Conservation (phyloP, 1,140 invertebrate species). For the Drosophila dunni region DNA sequence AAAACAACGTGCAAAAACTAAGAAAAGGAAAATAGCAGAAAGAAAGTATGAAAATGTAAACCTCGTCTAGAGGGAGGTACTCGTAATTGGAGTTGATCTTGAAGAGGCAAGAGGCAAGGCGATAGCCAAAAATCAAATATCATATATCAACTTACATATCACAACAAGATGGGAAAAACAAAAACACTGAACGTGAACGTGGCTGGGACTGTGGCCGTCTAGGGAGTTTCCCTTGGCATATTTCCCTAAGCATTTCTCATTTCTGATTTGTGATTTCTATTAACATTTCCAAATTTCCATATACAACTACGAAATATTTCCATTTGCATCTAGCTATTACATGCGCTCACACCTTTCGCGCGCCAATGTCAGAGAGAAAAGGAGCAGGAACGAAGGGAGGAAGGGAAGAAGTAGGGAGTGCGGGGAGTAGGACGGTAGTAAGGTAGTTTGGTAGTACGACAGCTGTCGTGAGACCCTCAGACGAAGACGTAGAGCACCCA, state of each 20-base stretch:
- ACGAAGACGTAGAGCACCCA: neutral
- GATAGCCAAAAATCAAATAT: conserved; percentile 74
- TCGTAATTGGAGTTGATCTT: conserved; percentile 61
- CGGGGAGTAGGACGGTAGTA: neutral
- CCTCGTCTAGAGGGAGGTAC: neutral
- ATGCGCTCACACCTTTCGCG: conserved; percentile 71
- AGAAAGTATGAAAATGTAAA: conserved; percentile 2
- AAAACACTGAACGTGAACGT: conserved; percentile 52
- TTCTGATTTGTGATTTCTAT: neutral
- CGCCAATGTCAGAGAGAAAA: conserved; percentile 7
- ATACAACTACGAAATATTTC: conserved; percentile 18
- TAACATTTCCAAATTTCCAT: conserved; percentile 18
- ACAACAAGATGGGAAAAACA: conserved; percentile 71
- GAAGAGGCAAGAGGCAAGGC: conserved; percentile 7
- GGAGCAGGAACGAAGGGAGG: conserved; percentile 2
- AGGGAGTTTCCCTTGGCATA: conserved; percentile 50
- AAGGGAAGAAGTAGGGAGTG: no score
- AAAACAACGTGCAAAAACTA: conserved; percentile 1
- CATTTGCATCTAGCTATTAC: conserved; percentile 61
- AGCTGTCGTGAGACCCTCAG: conserved; percentile 48
- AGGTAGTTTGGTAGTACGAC: conserved; percentile 24
- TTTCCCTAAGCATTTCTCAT: conserved; percentile 5
- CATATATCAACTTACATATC: conserved; percentile 83
- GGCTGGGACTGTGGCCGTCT: neutral
- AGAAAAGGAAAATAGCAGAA: neutral